phyloP scores from a whole-genome alignment of 2,888 invertebrate species.

The Micropterix aruncella region DNA sequence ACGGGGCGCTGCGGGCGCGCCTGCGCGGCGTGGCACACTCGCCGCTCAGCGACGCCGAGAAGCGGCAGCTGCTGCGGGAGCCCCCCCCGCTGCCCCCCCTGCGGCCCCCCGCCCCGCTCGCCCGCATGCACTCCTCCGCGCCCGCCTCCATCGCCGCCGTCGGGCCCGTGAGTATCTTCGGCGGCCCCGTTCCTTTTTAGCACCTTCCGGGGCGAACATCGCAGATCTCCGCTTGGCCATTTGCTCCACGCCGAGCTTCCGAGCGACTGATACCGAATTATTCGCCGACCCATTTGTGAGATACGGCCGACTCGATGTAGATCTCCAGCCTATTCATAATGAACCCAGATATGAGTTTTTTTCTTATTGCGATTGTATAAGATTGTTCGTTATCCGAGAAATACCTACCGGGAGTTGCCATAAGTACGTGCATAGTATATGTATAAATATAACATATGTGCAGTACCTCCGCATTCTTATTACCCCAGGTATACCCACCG shows the following conservation, averaged over 20 bases:
- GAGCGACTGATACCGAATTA: no score
- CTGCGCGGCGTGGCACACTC: conserved; percentile 69
- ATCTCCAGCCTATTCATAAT: no score
- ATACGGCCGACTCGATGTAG: no score
- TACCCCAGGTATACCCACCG: no score
- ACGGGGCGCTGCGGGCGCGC: conserved; percentile 57
- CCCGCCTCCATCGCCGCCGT: conserved; percentile 58
- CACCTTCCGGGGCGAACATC: not conserved
- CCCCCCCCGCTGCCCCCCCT: conserved; percentile 14
- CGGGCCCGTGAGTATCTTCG: conserved; percentile 22
- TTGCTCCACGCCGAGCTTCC: conserved; percentile 15
- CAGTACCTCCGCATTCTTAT: no score
- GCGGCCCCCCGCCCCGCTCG: conserved; percentile 31
- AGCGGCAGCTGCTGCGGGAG: conserved; percentile 65
- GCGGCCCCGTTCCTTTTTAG: conserved; percentile 8
- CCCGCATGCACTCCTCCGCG: conserved; percentile 60
- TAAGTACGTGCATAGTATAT: no score
- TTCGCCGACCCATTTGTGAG: no score
- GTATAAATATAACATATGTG: no score
- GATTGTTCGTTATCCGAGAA: no score
- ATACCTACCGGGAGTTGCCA: no score
- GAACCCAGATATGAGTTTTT: no score
- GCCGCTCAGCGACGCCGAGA: conserved; percentile 70
- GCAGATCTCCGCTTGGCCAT: not conserved
- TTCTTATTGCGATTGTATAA: no score